phyloP scores from a whole-genome alignment of 1,140 invertebrate species.

The Pentalonia nigronervosa region DNA sequence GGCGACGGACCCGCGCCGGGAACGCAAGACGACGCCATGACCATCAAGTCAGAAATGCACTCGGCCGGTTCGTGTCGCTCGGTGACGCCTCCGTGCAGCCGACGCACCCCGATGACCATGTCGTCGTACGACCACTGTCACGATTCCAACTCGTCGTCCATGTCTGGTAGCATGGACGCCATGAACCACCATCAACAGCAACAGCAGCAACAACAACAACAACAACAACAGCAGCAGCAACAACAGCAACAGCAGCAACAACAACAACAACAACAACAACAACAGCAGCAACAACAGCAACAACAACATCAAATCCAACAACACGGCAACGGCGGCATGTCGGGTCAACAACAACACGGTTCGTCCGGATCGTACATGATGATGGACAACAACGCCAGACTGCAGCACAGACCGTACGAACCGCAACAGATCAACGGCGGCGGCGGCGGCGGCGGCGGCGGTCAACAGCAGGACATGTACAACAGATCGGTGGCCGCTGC shows the following conservation, averaged over 20 bases:
- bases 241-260: conserved; percentile 63
- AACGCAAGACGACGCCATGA: conserved; percentile 38
- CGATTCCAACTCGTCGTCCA: conserved; percentile 76
- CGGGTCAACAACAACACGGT: conserved; percentile 63
- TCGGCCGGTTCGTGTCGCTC: conserved; percentile 46
- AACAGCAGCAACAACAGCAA: conserved; percentile 62
- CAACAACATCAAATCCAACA: conserved; percentile 64
- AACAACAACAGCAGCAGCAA: conserved; percentile 62
- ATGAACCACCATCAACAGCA: conserved; percentile 66
- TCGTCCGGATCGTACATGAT: conserved; percentile 64
- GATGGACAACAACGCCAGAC: conserved; percentile 63
- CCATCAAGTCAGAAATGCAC: conserved; percentile 56
- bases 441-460: neutral
- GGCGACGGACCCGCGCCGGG: neutral
- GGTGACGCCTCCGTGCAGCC: conserved; percentile 52
- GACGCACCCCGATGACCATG: conserved; percentile 63
- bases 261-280: conserved; percentile 63
- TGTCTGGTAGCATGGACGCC: conserved; percentile 75
- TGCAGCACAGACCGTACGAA: conserved; percentile 63
- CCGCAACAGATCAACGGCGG: conserved; percentile 61
- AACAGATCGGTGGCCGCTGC: neutral
- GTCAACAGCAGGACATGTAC: conserved; percentile 48
- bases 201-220: conserved; percentile 63
- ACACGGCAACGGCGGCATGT: conserved; percentile 64
- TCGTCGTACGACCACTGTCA: conserved; percentile 67